Percentiles rank a stretch among this genome's conserved stretches.
Evolutionary conservation across 2,888 invertebrate genomes (phyloP).

Genomic region (Clepsis dumicolana): DNA sequence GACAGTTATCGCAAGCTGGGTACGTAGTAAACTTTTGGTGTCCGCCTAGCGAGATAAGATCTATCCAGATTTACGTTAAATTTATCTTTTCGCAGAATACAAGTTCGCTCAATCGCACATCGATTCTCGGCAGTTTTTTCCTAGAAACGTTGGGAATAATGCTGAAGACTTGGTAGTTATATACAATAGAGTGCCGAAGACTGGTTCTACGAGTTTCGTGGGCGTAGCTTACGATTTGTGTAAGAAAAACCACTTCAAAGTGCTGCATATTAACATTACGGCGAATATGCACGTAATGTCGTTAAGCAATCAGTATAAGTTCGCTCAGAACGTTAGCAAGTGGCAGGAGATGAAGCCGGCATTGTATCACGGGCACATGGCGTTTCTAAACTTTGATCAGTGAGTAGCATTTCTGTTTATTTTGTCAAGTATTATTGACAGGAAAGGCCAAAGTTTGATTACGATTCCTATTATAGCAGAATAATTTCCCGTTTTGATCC

Average conservation of each 20-base stretch:
- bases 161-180: conserved; percentile 92
- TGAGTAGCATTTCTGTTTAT: conserved; percentile 70
- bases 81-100: conserved; percentile 63
- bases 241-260: conserved; percentile 88
- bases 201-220: conserved; percentile 98
- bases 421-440: too few species aligned
- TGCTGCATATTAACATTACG: conserved; percentile 97
- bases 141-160: conserved; percentile 66
- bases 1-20: conserved; percentile 75
- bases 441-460: too few species aligned
- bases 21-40: conserved; percentile 51
- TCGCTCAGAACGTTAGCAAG: conserved; percentile 95
- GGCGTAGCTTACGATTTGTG: conserved; percentile 96
- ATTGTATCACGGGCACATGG: conserved; percentile 98
- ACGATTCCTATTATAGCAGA: too few species aligned
- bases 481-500: too few species aligned
- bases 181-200: conserved; percentile 98
- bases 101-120: conserved; percentile 66
- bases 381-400: conserved; percentile 97
- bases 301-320: conserved; percentile 94
- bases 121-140: conserved; percentile 75
- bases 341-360: conserved; percentile 97
- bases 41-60: conserved; percentile 4
- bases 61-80: conserved; percentile 16
- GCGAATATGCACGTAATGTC: conserved; percentile 98